phyloP scores from a whole-genome alignment of 92 coral and sea anemone species.

The Zoanthus gigantus region DNA sequence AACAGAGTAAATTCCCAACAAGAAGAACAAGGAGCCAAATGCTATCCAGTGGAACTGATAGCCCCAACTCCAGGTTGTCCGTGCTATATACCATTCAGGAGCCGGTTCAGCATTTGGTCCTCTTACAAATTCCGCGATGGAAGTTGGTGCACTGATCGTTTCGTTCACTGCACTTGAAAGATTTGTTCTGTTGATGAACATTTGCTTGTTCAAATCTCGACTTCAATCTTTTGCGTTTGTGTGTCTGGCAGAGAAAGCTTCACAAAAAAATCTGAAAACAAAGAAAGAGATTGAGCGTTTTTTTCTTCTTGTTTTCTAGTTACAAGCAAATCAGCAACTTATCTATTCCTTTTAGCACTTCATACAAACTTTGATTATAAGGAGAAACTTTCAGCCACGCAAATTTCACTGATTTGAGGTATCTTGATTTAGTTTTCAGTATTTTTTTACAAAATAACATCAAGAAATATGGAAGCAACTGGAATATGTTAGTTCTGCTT shows the following conservation, averaged over 20 bases:
- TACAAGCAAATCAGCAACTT: no score
- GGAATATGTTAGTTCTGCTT: no score
- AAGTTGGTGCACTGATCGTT: neutral
- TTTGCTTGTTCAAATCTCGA: neutral
- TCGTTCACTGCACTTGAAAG: neutral
- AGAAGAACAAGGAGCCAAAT: neutral
- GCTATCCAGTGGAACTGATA: conserved; percentile 35
- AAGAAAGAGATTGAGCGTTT: no score
- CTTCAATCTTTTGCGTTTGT: neutral
- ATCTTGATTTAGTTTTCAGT: no score
- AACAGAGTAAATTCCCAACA: conserved; percentile 18
- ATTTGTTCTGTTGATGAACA: neutral
- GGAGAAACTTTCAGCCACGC: no score
- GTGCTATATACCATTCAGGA: conserved; percentile 19
- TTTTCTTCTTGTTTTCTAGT: no score
- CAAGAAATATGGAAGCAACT: no score
- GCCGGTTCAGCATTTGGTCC: conserved; percentile 46
- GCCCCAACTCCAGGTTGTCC: conserved; percentile 25
- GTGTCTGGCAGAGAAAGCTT: neutral
- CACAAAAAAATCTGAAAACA: no score
- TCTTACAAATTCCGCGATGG: neutral
- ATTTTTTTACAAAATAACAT: no score
- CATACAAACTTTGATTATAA: no score
- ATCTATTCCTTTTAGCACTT: no score
- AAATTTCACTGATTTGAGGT: no score